Evolutionary conservation across 2,113 vertebrate genomes (phyloP).

Genomic region (Delphinus delphis): DNA sequence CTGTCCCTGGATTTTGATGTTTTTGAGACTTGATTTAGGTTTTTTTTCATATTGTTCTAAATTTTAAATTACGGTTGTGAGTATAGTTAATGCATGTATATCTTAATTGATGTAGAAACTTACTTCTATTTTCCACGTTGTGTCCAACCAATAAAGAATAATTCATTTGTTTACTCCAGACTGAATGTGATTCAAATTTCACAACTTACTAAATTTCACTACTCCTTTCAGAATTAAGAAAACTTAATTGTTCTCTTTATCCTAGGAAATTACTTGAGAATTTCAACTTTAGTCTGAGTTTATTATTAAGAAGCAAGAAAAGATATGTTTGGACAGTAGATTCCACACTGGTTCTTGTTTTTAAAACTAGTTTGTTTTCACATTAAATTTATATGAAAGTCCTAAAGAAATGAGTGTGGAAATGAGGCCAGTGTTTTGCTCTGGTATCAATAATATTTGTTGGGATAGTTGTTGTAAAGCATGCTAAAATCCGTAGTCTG

Average conservation of each 20-base stretch:
- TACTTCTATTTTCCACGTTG: not conserved
- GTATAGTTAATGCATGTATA: not conserved
- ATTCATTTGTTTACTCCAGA: not conserved
- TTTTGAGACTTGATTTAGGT: not conserved
- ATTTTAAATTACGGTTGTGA: slow-evolving; percentile 14
- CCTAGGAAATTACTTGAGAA: not conserved
- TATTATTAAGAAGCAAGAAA: not conserved
- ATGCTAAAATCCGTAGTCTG: not conserved
- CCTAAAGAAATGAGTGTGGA: not conserved
- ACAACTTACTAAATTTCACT: not conserved
- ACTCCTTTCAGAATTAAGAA: not conserved
- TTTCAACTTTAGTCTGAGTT: not conserved
- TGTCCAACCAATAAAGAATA: not conserved
- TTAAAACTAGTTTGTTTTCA: not conserved
- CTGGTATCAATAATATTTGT: not conserved
- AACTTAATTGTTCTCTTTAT: not conserved
- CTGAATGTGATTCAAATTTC: not conserved
- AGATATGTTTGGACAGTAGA: not conserved
- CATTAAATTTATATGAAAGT: not conserved
- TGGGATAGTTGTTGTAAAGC: not conserved
- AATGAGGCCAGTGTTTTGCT: not conserved
- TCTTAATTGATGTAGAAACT: not conserved
- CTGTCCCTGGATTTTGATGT: not conserved
- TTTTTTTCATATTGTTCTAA: not conserved
- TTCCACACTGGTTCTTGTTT: not conserved